These are phyloP conservation scores for Dryas iulia DNA, from an alignment of 1,140 invertebrate species.

Conservation along the genomic window DNA sequence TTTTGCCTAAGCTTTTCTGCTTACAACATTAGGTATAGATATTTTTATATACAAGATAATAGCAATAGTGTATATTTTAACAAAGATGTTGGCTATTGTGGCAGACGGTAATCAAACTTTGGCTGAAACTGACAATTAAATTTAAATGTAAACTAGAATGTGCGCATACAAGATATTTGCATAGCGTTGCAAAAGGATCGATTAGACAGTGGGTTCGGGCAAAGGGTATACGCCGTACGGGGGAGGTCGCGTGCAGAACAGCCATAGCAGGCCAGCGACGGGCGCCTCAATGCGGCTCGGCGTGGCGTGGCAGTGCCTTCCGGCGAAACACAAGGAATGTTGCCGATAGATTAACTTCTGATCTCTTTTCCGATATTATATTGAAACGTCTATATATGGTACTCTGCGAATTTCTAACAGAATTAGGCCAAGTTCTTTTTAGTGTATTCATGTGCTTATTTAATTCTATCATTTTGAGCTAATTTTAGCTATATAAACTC, in stretches of 20 bases:
- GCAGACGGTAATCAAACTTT: slow-evolving; percentile 20
- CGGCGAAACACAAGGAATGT: slow-evolving; percentile 76
- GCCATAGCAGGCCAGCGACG: slow-evolving; percentile 52
- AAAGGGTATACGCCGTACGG: slow-evolving; percentile 27
- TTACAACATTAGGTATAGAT: no score
- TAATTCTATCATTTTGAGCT: no score
- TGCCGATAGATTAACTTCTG: slow-evolving; percentile 80
- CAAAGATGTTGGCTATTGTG: neutral
- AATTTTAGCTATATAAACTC: no score
- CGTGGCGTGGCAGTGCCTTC: slow-evolving; percentile 66
- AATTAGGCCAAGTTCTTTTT: slow-evolving; percentile 52
- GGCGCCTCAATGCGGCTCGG: slow-evolving; percentile 32
- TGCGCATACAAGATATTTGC: slow-evolving; percentile 37
- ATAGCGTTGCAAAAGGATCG: slow-evolving; percentile 54
- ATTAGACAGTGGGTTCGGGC: slow-evolving; percentile 49
- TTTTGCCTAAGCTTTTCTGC: no score
- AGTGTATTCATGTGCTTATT: neutral
- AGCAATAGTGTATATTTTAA: neutral
- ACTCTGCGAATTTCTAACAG: slow-evolving; percentile 73
- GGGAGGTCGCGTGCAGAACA: slow-evolving; percentile 52
- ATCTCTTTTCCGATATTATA: slow-evolving; percentile 79
- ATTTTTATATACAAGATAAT: no score
- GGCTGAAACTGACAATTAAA: slow-evolving; percentile 24
- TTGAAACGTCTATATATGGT: slow-evolving; percentile 70
- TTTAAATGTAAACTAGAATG: slow-evolving; percentile 30